A percentile compares a stretch with the other conserved stretches of the same genome.
Evolutionary conservation across 2,888 invertebrate species (phyloP).

Genomic region (Capitulum mitella): DNA sequence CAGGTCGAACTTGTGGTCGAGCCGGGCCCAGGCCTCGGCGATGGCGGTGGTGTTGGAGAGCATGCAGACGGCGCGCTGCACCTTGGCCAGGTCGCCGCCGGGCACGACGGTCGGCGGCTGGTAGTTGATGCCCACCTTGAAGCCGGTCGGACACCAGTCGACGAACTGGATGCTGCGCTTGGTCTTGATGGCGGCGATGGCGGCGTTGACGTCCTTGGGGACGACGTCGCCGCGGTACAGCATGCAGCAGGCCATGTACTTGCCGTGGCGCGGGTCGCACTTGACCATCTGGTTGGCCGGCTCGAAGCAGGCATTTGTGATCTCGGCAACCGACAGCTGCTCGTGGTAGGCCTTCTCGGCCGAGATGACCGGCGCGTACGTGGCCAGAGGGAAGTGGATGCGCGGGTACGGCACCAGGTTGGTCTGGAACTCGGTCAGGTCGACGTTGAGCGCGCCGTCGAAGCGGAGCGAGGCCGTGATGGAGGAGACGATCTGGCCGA

Average conservation of each 20-base stretch:
- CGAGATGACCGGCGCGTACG: constrained; percentile 45
- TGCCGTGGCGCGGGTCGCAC: constrained; percentile 43
- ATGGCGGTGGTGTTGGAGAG: constrained; percentile 53
- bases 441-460: constrained; percentile 37
- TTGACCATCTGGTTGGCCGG: constrained; percentile 37
- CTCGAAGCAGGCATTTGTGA: constrained; percentile 49
- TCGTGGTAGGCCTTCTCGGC: constrained; percentile 71
- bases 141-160: constrained; percentile 49
- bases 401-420: constrained; percentile 58
- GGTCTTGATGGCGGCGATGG: constrained; percentile 46
- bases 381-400: constrained; percentile 76
- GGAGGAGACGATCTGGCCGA: constrained; percentile 55
- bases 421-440: constrained; percentile 37
- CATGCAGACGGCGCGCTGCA: constrained; percentile 52
- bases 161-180: constrained; percentile 48
- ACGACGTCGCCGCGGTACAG: constrained; percentile 50
- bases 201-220: constrained; percentile 46
- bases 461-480: constrained; percentile 41
- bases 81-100: constrained; percentile 71
- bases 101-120: constrained; percentile 91
- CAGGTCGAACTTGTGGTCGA: constrained; percentile 53
- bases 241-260: constrained; percentile 49
- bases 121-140: constrained; percentile 74
- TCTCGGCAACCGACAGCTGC: constrained; percentile 82
- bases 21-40: constrained; percentile 52